Base-by-base conservation (phyloP, 2,113 vertebrate species). In the Steatornis caripensis region DNA sequence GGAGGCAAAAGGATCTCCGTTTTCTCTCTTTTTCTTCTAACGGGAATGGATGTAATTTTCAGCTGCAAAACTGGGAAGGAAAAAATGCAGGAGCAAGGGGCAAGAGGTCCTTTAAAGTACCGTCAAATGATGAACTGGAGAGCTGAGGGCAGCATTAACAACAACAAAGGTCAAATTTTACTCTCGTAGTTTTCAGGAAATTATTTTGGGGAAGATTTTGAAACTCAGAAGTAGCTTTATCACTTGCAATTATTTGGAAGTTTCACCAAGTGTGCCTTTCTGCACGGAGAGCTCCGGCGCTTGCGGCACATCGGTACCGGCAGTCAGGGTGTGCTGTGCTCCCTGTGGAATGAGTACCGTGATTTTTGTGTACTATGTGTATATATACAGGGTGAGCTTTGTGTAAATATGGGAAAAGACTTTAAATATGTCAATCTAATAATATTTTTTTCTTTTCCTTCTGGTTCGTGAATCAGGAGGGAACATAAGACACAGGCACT, bases 221-320 rank as follows among this genome's bases (percentile, higher is more conserved):
- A 34, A n/a, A 20, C 60, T 70, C 61, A 58, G 61, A 9, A 4
- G 2, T 7, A 18, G 48, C 30, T 62, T 53, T 36, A 11, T n/a
- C 4, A 1, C 45, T 26, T 37, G 70, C 26, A 60, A 16, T 51
- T 36, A 8, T 26, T 32, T 46, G 45, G 19, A 37, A 26, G 43
- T 45, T n/a, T 45, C 29, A 5, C 41, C 17, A 3, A n/a, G 58
- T 21, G 0, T 23, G 1, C 13, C 21, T 17, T 12, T 24, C 71
- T 68, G 41, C 53, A 32, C 45, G 27, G 7, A 21, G n/a, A 62
- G 66, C 78, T 82, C 53, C 43, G 80, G 34, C 36, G 3, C 43
- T 21, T 15, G 61, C 48, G 39, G 0, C 26, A 7, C 14, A 0
- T 15, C 2, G 29, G 61, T 45, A 3, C 53, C 61, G 46, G 71